phyloP scores from a whole-genome alignment of 2,113 vertebrate genomes.

The Monopterus albus region DNA sequence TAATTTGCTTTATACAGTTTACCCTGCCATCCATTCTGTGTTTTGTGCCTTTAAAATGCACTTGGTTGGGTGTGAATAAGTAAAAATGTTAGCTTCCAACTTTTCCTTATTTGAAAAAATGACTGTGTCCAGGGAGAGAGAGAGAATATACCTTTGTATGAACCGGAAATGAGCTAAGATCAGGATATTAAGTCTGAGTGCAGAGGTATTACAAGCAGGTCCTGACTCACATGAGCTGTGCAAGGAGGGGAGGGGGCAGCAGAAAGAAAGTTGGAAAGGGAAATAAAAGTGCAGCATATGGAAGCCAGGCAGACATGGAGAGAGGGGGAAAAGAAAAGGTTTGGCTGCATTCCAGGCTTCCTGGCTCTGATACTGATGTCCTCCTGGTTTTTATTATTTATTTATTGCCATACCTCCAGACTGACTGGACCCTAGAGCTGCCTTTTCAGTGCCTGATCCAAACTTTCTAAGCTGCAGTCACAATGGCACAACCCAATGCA shows the following conservation, averaged over 20 bases:
- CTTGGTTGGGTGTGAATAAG: neutral
- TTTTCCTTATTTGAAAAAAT: conserved; percentile 19
- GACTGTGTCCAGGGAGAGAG: neutral
- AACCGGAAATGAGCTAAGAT: conserved; percentile 28
- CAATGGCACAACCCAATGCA: conserved; percentile 24
- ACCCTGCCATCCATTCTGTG: too few relatives aligned
- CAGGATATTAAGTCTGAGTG: conserved; percentile 36
- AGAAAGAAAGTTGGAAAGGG: conserved; percentile 57
- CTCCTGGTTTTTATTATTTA: conserved; percentile 66
- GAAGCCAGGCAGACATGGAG: conserved; percentile 31
- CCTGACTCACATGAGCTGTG: conserved; percentile 61
- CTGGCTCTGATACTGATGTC: conserved; percentile 76
- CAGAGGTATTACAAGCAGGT: conserved; percentile 53
- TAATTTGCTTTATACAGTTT: neutral
- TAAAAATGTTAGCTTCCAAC: conserved; percentile 12
- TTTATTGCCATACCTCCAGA: conserved; percentile 66
- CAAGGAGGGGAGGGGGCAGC: conserved; percentile 35
- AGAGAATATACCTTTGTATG: neutral
- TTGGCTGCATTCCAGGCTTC: conserved; percentile 80
- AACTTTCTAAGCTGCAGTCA: conserved; percentile 36
- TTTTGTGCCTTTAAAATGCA: neutral
- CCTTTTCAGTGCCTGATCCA: conserved; percentile 48
- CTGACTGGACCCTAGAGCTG: conserved; percentile 54
- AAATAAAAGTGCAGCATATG: conserved; percentile 45
- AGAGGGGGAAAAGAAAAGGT: conserved; percentile 45